phyloP scores from a whole-genome alignment of 2,888 invertebrate genomes.

The Seladonia tumulorum region DNA sequence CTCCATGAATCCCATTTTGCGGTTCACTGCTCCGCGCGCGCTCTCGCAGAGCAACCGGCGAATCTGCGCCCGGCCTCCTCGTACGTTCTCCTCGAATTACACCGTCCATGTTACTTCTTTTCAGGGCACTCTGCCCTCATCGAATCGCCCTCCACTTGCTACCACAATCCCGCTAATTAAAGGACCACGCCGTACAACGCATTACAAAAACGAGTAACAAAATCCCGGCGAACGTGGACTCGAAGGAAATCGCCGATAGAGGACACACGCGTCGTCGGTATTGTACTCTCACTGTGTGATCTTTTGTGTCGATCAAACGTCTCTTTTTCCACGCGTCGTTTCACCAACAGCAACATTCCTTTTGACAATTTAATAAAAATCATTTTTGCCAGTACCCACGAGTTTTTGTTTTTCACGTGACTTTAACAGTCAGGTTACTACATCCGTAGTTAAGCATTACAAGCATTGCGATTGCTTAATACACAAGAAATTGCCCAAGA shows the following conservation, averaged over 20 bases:
- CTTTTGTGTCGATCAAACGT: neutral
- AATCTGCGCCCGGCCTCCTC: neutral
- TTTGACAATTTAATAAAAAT: too few relatives aligned
- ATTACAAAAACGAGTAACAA: neutral
- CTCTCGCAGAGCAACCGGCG: neutral
- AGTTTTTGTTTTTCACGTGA: too few relatives aligned
- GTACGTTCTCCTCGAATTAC: slow-evolving; percentile 7
- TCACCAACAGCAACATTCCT: too few relatives aligned
- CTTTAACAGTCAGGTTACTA: too few relatives aligned
- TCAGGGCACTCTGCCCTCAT: neutral
- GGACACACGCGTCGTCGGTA: too few relatives aligned
- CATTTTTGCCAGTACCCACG: too few relatives aligned
- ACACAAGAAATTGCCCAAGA: too few relatives aligned
- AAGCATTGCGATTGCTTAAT: too few relatives aligned
- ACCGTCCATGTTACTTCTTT: neutral
- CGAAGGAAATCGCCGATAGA: neutral
- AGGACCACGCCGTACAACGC: neutral
- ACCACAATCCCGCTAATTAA: neutral
- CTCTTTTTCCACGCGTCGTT: too few relatives aligned
- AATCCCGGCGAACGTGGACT: neutral
- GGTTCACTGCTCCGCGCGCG: slow-evolving; percentile 10
- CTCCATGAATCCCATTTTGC: slow-evolving; percentile 39
- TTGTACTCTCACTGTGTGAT: too few relatives aligned
- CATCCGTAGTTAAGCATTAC: too few relatives aligned
- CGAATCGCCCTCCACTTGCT: neutral